Evolutionary conservation across 2,888 invertebrate species (phyloP), one percentile per base, ranked within the genome.

Genomic region (Caenorhabditis imperialis): DNA sequence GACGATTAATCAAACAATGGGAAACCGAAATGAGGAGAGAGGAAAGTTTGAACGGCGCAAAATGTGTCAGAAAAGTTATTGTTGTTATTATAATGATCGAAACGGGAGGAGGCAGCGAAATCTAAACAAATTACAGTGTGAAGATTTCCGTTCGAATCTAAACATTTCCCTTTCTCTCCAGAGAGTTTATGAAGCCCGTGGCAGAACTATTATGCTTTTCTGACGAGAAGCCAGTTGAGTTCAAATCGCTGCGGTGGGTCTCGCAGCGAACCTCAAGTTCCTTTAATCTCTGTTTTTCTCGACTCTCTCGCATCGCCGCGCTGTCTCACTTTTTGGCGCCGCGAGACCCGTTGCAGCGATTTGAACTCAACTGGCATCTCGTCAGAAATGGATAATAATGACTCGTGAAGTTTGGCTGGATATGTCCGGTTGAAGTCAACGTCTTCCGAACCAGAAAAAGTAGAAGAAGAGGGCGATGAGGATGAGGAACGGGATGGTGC

Each of bases 361-460:
- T n/a, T n/a, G n/a, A n/a, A n/a, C n/a, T n/a, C n/a, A n/a, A n/a
- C 6, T 40, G 40, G 14, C 4, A 7, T 30, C 10, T 30, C 30
- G 30, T 30, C 14, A 47, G 16, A 47, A 47, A 6, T 47, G 10
- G 25, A 8, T 6, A 47, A 25, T 47, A 7, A 42, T 47, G 6
- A 12, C 25, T 25, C 25, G 25, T 16, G 18, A 16, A 12, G 22
- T 8, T 20, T 16, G 40, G 18, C 40, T 18, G n/a, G 7, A 16
- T 14, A 40, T 14, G 6, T 40, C 5, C 5, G 5, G n/a, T 40
- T 6, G 7, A 16, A 48, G 25, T 70, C 38, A 75, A 58, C 69
- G 62, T 70, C 58, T 44, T 62, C 75, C 75, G 25, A 75, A 75
- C 75, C 65, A 65, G 58, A 75, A 75, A 14, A 75, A 75, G 48